Base-by-base conservation (phyloP, 2,888 invertebrate genomes). In the Eurytoma adleriae region DNA sequence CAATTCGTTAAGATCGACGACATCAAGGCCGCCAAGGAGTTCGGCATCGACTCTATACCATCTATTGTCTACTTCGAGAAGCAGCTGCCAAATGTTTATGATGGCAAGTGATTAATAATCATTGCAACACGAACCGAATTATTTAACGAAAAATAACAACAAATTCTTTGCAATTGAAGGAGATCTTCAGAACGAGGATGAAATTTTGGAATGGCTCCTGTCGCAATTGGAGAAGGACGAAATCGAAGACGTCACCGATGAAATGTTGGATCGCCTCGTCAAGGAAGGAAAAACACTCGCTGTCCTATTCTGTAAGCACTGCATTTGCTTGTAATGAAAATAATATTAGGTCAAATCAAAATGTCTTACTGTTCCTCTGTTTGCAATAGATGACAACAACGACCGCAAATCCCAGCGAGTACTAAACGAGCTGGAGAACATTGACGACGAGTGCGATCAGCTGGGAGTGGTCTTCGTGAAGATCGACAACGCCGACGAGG, bases 1-100 rank as follows among this genome's bases (percentile, higher is more conserved):
- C 96, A 97, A 90, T 97, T 98, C 90, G 97, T 97, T 61, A 97
- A 97, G 92, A 97, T 97, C 85, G 97, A 97, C 87, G 97, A 98
- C 90, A 92, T 93, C 59, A 94, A 94, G 85, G 96, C 96, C n/a
- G 96, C 96, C 72, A 93, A 93, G 83, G 96, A 96, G 83, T 98
- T 96, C 90, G 98, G 98, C 83, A 95, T 98, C 85, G 96, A 97
- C 87, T 92, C 93, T 71, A 85, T 93, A 74, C 98, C 98, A 27
- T 93, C 96, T 67, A 95, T 98, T 86, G 97, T 98, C 83, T 98
- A 97, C 92, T 98, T 97, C 91, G 97, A 98, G 91, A 97, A 97
- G 89, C 95, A 96, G 91, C 95, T 97, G 88, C 98, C 98, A 80
- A 97, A 96, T 91, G 94, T 98, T 85, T 98, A 97, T 91, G 97